phyloP scores from a whole-genome alignment of 2,888 invertebrate species.

The Entomobrya proxima region DNA sequence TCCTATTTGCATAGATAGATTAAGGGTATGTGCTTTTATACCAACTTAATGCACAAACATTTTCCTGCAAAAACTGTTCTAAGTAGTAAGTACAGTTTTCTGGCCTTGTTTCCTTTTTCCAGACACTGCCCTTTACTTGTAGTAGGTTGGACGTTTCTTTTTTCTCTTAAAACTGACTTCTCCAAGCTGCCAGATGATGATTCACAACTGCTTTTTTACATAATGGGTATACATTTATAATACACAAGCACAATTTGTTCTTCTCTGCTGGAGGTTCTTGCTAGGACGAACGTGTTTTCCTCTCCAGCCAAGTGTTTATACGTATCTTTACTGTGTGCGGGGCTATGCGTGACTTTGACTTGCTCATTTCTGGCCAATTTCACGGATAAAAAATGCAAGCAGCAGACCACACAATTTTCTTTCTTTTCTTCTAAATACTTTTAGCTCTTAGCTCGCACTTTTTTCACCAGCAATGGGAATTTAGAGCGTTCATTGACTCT shows the following conservation, averaged over 20 bases:
- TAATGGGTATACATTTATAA: not conserved
- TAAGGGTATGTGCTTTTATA: not conserved
- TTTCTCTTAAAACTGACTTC: not conserved
- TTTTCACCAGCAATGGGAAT: conserved; percentile 8
- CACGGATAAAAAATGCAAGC: not conserved
- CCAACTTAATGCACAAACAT: no score
- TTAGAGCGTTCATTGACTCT: conserved; percentile 18
- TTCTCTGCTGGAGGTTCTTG: not conserved
- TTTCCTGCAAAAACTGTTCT: not conserved
- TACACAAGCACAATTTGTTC: not conserved
- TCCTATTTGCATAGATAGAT: no score
- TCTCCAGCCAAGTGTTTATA: not conserved
- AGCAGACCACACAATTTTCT: not conserved
- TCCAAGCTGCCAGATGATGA: not conserved
- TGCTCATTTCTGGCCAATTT: conserved; percentile 1
- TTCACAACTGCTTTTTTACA: conserved; percentile 16
- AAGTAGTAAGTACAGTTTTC: not conserved
- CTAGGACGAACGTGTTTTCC: not conserved
- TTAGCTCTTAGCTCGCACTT: not conserved
- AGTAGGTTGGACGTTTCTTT: conserved; percentile 9
- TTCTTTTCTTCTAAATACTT: conserved; percentile 1
- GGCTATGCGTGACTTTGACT: conserved; percentile 55
- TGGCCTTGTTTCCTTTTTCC: conserved; percentile 8
- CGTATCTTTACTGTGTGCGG: not conserved
- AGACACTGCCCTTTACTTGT: conserved; percentile 11